Evolutionary conservation across 1,140 invertebrate species (phyloP).

Genomic region (Drosophila punjabiensis): DNA sequence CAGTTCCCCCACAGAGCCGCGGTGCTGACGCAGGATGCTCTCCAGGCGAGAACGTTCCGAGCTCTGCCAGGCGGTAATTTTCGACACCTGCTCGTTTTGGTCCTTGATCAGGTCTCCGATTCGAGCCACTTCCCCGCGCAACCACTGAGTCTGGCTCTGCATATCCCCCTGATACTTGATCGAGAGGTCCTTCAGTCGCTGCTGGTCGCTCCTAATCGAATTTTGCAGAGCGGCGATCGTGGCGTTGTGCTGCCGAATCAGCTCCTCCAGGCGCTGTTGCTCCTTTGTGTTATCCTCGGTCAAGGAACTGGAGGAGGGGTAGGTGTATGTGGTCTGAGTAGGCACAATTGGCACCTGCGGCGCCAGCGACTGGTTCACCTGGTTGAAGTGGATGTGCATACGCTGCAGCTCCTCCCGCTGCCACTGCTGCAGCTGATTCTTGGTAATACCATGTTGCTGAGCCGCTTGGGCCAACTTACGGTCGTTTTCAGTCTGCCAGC

Average conservation of each 20-base stretch:
- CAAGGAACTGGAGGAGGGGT: slow-evolving; percentile 41
- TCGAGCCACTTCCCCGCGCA: slow-evolving; percentile 72
- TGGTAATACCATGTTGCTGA: slow-evolving; percentile 52
- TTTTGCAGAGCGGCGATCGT: slow-evolving; percentile 73
- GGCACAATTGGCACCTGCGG: slow-evolving; percentile 24
- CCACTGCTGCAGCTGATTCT: slow-evolving; percentile 68
- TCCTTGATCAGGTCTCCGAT: slow-evolving; percentile 73
- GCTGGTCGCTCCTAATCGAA: slow-evolving; percentile 70
- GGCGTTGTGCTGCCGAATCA: slow-evolving; percentile 76
- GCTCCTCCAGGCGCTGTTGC: slow-evolving; percentile 66
- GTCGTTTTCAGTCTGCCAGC: slow-evolving; percentile 76
- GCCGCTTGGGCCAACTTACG: slow-evolving; percentile 60
- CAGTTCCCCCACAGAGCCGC: slow-evolving; percentile 70
- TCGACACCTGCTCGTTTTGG: slow-evolving; percentile 72
- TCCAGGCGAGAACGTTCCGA: slow-evolving; percentile 75
- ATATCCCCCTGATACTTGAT: slow-evolving; percentile 79
- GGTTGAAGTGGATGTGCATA: slow-evolving; percentile 61
- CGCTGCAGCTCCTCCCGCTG: slow-evolving; percentile 73
- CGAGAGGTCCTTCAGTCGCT: slow-evolving; percentile 71
- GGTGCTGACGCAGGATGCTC: slow-evolving; percentile 68
- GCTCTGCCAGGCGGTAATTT: slow-evolving; percentile 74
- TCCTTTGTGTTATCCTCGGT: slow-evolving; percentile 61
- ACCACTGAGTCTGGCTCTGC: slow-evolving; percentile 78
- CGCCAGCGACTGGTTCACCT: slow-evolving; percentile 67
- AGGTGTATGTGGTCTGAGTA: slow-evolving; percentile 9